A percentile compares a stretch with the other conserved stretches of the same genome.
Conservation (phyloP, 2,888 invertebrate genomes). For the Oscheius sp. region DNA sequence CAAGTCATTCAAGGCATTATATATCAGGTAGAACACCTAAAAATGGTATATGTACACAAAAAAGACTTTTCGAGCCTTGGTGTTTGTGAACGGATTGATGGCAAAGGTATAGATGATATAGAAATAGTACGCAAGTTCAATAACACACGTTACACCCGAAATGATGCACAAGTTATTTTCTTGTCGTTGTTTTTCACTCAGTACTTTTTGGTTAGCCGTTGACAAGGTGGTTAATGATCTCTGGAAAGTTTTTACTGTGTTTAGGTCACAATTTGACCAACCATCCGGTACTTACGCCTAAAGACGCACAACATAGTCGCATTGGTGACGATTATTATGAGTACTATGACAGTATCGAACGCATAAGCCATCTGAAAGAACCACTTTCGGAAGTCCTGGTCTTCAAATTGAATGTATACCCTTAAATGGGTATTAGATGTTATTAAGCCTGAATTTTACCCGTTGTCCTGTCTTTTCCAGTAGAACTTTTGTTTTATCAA, state of each 20-base stretch:
- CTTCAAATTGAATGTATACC: constrained; percentile 49
- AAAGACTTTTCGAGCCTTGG: constrained; percentile 29
- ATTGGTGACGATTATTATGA: constrained; percentile 47
- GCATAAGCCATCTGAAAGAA: constrained; percentile 50
- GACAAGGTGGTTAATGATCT: constrained; percentile 30
- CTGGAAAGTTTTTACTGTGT: neutral
- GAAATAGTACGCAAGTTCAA: constrained; percentile 50
- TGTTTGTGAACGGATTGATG: constrained; percentile 53
- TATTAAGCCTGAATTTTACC: constrained; percentile 30
- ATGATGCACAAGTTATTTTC: constrained; percentile 52
- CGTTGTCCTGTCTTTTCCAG: constrained; percentile 49
- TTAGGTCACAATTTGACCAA: neutral
- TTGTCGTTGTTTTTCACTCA: constrained; percentile 54
- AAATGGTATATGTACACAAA: constrained; percentile 2
- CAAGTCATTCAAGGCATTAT: constrained; percentile 52
- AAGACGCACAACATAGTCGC: constrained; percentile 48
- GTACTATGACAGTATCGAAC: constrained; percentile 46
- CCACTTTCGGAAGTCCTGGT: constrained; percentile 41
- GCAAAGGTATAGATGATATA: constrained; percentile 54
- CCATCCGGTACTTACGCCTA: constrained; percentile 43
- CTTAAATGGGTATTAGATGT: constrained; percentile 20
- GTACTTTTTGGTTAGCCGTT: constrained; percentile 44
- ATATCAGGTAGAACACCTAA: constrained; percentile 55
- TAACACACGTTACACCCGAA: constrained; percentile 48
- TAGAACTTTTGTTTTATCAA: constrained; percentile 45